These are phyloP conservation scores for Palythoa grandis DNA, from an alignment of 92 coral and sea anemone species.

Conservation along the genomic window DNA sequence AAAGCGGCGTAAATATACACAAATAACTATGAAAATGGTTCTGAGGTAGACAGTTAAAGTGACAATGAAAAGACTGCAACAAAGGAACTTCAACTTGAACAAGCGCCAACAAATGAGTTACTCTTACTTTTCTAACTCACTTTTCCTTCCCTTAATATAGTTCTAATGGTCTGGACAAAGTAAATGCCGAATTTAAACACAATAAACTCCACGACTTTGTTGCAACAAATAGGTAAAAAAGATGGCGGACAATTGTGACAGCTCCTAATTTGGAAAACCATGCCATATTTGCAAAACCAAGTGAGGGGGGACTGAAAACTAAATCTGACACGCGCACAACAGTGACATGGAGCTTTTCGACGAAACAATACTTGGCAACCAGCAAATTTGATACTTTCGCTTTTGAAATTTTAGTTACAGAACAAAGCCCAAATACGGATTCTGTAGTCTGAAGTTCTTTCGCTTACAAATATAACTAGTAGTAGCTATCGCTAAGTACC, in stretches of 20 bases:
- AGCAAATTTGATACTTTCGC: too few species aligned
- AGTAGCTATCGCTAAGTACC: too few species aligned
- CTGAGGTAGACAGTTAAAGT: not conserved
- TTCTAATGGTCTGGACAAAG: not conserved
- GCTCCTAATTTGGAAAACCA: conserved; percentile 27
- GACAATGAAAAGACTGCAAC: not conserved
- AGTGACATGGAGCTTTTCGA: not conserved
- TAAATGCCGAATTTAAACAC: not conserved
- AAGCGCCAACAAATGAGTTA: too few species aligned
- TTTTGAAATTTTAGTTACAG: too few species aligned
- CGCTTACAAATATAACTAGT: too few species aligned
- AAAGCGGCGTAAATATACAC: not conserved
- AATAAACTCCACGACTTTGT: not conserved
- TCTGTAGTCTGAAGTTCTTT: too few species aligned
- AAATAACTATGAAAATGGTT: not conserved
- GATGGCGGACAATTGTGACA: conserved; percentile 36
- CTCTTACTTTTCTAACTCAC: conserved; percentile 12
- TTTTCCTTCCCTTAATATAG: not conserved
- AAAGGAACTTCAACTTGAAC: not conserved
- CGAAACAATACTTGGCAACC: too few species aligned
- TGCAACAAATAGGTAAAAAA: not conserved
- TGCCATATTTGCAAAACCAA: conserved; percentile 19
- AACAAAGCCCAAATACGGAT: too few species aligned
- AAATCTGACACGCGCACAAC: not conserved
- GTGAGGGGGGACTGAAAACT: not conserved